Evolutionary conservation across 2,888 invertebrate genomes (phyloP).

Genomic region (Petrophora chlorosata): DNA sequence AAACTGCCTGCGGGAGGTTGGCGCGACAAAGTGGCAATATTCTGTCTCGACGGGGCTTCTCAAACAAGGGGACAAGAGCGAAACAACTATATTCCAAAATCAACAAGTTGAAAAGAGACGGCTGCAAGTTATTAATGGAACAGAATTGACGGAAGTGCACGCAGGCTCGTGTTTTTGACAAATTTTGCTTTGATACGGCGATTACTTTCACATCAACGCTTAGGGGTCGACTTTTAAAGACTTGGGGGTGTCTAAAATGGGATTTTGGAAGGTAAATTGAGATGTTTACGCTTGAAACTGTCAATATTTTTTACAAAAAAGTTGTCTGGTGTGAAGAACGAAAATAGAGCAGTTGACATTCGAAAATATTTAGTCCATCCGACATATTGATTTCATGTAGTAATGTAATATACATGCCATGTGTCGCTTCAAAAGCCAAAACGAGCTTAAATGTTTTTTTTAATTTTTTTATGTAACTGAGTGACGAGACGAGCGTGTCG

Average conservation of each 20-base stretch:
- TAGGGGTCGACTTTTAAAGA: constrained; percentile 63
- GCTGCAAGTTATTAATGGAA: constrained; percentile 78
- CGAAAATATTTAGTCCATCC: too few species aligned
- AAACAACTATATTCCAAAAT: constrained; percentile 45
- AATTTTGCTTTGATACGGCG: constrained; percentile 82
- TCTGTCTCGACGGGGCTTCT: constrained; percentile 80
- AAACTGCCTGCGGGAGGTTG: constrained; percentile 74
- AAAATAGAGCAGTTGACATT: too few species aligned
- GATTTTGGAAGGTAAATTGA: constrained; percentile 45
- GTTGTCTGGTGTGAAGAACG: background rate
- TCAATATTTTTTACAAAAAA: background rate
- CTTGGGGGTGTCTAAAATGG: constrained; percentile 51
- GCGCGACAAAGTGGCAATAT: constrained; percentile 83
- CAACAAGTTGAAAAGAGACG: constrained; percentile 48
- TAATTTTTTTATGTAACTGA: too few species aligned
- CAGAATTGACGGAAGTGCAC: constrained; percentile 81
- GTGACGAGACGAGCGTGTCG: too few species aligned
- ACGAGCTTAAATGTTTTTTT: too few species aligned
- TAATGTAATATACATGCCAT: too few species aligned
- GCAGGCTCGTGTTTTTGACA: constrained; percentile 80
- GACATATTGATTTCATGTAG: too few species aligned
- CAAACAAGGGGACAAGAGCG: constrained; percentile 76
- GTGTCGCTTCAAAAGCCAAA: too few species aligned
- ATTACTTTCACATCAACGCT: constrained; percentile 80
- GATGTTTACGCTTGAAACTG: constrained; percentile 32